Percentiles rank a stretch among this genome's conserved stretches.
Evolutionary conservation across 2,888 invertebrate genomes (phyloP).

Genomic region (Bombylius discolor): DNA sequence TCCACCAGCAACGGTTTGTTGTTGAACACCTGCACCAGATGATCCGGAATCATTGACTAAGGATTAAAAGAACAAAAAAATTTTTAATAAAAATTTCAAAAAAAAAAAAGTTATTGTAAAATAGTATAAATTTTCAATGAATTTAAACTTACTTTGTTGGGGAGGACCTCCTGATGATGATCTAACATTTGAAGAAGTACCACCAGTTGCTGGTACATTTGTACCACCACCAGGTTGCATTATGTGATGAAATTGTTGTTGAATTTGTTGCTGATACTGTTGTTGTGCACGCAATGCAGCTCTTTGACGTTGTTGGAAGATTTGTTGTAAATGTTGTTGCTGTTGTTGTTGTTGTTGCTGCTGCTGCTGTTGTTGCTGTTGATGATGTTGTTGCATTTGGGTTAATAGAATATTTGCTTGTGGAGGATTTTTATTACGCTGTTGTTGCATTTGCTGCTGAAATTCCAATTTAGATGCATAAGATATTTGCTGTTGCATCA

Average conservation of each 20-base stretch:
- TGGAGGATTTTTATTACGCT: conserved; percentile 16
- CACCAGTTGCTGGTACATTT: not conserved
- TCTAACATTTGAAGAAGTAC: not conserved
- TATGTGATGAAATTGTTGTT: conserved; percentile 30
- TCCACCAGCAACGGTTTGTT: conserved; percentile 8
- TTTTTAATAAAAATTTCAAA: no score
- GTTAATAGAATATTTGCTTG: conserved; percentile 10
- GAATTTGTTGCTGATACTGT: conserved; percentile 25
- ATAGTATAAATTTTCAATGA: no score
- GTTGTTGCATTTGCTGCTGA: conserved; percentile 24
- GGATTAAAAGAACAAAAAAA: no score
- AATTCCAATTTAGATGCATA: conserved; percentile 2
- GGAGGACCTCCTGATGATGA: not conserved
- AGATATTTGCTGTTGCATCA: conserved; percentile 19
- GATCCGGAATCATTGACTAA: no score
- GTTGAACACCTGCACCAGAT: conserved; percentile 12
- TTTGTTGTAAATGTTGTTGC: conserved; percentile 12
- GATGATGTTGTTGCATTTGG: conserved; percentile 25
- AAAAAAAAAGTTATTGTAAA: no score
- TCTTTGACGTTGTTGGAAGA: conserved; percentile 14
- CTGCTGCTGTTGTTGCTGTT: conserved; percentile 29
- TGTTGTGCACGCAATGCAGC: conserved; percentile 24
- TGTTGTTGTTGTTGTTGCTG: conserved; percentile 20
- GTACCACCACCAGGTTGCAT: not conserved
- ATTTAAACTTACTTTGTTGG: not conserved